These are phyloP conservation scores for Pheosia gnoma DNA, from an alignment of 2,888 invertebrate species.

Conservation along the genomic window DNA sequence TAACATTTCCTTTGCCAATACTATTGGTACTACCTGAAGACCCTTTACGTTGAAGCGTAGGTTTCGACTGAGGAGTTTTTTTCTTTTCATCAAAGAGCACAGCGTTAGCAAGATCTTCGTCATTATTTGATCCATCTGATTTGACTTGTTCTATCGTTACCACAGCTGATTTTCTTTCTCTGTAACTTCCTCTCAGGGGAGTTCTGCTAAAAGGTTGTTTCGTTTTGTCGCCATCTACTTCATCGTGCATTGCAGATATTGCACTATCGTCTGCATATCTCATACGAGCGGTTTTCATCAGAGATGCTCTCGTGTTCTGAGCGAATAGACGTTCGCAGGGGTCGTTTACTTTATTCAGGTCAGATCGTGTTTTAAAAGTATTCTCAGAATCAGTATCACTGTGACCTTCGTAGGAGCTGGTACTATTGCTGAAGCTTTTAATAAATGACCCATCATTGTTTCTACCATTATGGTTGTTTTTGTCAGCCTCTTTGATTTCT, in stretches of 20 bases:
- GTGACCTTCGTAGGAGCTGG: slow-evolving; percentile 86
- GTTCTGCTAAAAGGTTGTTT: slow-evolving; percentile 68
- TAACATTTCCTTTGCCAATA: slow-evolving; percentile 57
- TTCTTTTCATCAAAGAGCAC: slow-evolving; percentile 72
- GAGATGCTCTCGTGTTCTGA: slow-evolving; percentile 84
- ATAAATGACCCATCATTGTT: slow-evolving; percentile 58
- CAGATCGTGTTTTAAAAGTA: slow-evolving; percentile 66
- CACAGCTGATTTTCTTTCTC: slow-evolving; percentile 74
- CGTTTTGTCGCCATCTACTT: slow-evolving; percentile 74
- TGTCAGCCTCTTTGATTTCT: slow-evolving; percentile 72
- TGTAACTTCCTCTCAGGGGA: slow-evolving; percentile 70
- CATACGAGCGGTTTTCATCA: slow-evolving; percentile 85
- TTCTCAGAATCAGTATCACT: slow-evolving; percentile 87
- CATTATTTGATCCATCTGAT: slow-evolving; percentile 69
- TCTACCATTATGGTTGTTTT: slow-evolving; percentile 54
- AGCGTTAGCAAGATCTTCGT: slow-evolving; percentile 67
- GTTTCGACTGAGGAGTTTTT: slow-evolving; percentile 60
- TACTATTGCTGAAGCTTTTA: slow-evolving; percentile 84
- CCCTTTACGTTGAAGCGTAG: slow-evolving; percentile 59
- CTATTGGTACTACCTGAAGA: slow-evolving; percentile 56
- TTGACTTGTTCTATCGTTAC: slow-evolving; percentile 81
- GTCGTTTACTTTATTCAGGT: slow-evolving; percentile 63
- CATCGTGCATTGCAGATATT: slow-evolving; percentile 63
- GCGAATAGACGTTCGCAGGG: slow-evolving; percentile 82
- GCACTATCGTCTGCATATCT: slow-evolving; percentile 80